These are phyloP conservation scores for Myopa testacea DNA, from an alignment of 2,888 invertebrate species.

Conservation along the genomic window DNA sequence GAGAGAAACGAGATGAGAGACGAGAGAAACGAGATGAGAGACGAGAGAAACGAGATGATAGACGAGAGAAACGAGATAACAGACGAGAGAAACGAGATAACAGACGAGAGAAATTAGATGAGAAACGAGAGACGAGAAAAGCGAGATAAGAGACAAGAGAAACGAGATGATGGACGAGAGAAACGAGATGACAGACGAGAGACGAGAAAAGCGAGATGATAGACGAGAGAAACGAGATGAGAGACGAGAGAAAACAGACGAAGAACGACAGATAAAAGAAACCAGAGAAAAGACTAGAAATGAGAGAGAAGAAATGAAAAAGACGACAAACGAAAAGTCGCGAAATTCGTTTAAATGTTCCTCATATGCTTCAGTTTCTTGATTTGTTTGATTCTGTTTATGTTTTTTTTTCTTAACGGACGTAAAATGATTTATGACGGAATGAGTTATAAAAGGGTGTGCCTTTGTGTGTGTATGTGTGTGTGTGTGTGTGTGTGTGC, in stretches of 20 bases:
- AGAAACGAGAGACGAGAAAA: too few species aligned
- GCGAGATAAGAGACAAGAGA: not conserved
- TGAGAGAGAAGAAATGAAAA: too few species aligned
- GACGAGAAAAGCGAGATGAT: not conserved
- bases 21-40: too few species aligned
- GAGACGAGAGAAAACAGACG: not conserved
- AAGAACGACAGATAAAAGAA: too few species aligned
- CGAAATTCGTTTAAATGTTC: slow-evolving; percentile 18
- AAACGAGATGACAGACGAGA: not conserved
- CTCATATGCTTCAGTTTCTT: slow-evolving; percentile 29
- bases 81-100: not conserved
- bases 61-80: not conserved
- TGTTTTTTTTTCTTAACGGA: not conserved
- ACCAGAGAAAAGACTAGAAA: too few species aligned
- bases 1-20: too few species aligned
- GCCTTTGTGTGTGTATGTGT: not conserved
- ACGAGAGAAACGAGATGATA: too few species aligned
- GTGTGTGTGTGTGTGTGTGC: not conserved
- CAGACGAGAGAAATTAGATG: too few species aligned
- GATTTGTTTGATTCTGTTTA: not conserved
- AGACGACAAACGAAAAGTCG: not conserved
- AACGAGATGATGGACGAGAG: not conserved
- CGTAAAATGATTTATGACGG: slow-evolving; percentile 30
- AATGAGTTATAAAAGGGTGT: slow-evolving; percentile 1
- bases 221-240: not conserved